Conservation (phyloP, 2,888 invertebrate genomes). For the Cyclophora punctaria region DNA sequence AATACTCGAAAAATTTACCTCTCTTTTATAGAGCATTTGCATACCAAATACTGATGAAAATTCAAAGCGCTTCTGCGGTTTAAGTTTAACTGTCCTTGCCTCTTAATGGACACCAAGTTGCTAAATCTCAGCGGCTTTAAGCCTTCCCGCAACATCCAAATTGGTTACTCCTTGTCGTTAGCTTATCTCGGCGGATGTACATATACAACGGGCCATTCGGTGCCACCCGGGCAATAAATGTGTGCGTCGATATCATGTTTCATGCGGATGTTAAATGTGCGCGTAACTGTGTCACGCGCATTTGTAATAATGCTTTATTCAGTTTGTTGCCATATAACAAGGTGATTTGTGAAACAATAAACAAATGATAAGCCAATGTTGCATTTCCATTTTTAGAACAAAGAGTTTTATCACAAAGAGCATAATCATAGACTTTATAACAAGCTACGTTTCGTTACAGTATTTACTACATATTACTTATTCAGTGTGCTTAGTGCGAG, state of each 20-base stretch:
- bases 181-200: conserved; percentile 36
- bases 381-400: too few relatives aligned
- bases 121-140: conserved; percentile 45
- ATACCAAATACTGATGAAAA: conserved; percentile 44
- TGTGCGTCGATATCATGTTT: conserved; percentile 15
- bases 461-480: too few relatives aligned
- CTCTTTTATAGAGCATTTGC: conserved; percentile 32
- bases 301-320: too few relatives aligned
- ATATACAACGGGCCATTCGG: conserved; percentile 17
- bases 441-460: too few relatives aligned
- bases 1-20: conserved; percentile 28
- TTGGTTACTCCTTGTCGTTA: conserved; percentile 44
- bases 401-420: too few relatives aligned
- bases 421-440: too few relatives aligned
- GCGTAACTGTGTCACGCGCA: neutral
- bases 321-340: too few relatives aligned
- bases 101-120: conserved; percentile 44
- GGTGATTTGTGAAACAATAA: too few relatives aligned
- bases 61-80: conserved; percentile 36
- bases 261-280: conserved; percentile 6
- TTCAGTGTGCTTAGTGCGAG: too few relatives aligned
- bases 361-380: too few relatives aligned
- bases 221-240: conserved; percentile 15
- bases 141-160: conserved; percentile 44
- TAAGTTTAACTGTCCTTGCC: conserved; percentile 41